Evolutionary conservation across 2,888 invertebrate species (phyloP), one percentile per base, ranked within the genome.

Genomic region (Mesorhabditis belari): DNA sequence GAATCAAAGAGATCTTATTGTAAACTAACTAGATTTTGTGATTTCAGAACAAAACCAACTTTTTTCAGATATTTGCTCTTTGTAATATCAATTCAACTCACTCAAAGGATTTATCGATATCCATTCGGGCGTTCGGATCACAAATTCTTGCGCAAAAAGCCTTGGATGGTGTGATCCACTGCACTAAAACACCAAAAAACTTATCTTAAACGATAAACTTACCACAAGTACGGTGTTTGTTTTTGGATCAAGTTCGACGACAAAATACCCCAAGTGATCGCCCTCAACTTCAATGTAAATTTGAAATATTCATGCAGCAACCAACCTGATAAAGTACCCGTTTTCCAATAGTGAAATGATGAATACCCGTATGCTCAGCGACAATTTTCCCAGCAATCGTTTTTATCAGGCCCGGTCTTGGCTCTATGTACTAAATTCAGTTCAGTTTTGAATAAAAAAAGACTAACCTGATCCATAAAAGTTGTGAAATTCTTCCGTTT

Each of bases 281-380:
- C 81, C 82, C 4, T 88, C 88, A 23, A 35, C n/a, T 17, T 35
- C 44, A 35, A n/a, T n/a, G 44, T 9, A 17, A 35, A 35, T 35
- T 35, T n/a, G n/a, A n/a, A n/a, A n/a, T n/a, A n/a, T n/a, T n/a
- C n/a, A n/a, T n/a, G n/a, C n/a, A n/a, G 44, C 12, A 35, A n/a
- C 44, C n/a, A 17, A 35, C 62, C 24, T 57, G 57, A n/a, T 71
- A 58, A 50, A 86, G 85, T 69, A 89, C 88, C 74, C 90, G 85
- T 84, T 98, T 95, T 0, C 96, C 96, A 21, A 93, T 81, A 0
- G 95, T 96, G 89, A 90, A 95, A 73, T 90, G 87, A 83, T 96
- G 95, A 57, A 92, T 85, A 6, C 85, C 85, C 68, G 86, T 84
- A 82, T 98, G 96, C 64, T 85, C 82, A 4, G 91, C 93, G 17